A percentile compares a stretch with the other conserved stretches of the same genome.
Conservation (phyloP, 2,113 vertebrate genomes). For the Phylloscopus trochiloides region DNA sequence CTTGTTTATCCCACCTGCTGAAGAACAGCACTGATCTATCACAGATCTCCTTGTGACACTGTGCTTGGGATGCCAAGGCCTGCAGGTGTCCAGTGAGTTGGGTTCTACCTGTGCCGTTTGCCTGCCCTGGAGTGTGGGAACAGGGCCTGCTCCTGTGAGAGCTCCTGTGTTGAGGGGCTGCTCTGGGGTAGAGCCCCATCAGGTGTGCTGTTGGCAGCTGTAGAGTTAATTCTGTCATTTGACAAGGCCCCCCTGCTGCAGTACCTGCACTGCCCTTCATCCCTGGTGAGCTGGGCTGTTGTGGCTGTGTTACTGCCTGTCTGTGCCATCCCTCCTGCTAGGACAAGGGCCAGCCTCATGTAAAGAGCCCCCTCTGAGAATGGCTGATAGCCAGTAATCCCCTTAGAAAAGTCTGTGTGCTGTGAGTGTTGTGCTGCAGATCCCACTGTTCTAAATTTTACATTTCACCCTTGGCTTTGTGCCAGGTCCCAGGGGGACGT, state of each 20-base stretch:
- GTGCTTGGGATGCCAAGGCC: not conserved
- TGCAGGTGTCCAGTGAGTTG: not conserved
- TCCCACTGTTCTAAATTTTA: constrained; percentile 8
- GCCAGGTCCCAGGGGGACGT: not conserved
- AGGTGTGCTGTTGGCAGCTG: not conserved
- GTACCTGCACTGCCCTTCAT: not conserved
- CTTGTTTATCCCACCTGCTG: not conserved
- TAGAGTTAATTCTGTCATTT: not conserved
- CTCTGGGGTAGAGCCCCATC: not conserved
- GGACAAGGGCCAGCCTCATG: not conserved
- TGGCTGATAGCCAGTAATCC: constrained; percentile 25
- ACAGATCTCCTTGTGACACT: not conserved
- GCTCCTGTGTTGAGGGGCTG: not conserved
- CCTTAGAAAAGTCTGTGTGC: not conserved
- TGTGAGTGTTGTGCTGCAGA: not conserved
- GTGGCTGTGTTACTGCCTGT: not conserved
- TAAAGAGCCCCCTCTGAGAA: not conserved
- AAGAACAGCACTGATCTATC: not conserved
- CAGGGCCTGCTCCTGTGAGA: not conserved
- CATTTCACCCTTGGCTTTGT: constrained; percentile 2
- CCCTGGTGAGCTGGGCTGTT: not conserved
- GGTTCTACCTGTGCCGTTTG: not conserved
- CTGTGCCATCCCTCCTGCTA: not conserved
- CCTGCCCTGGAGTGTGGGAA: not conserved
- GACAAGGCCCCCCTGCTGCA: not conserved